Evolutionary conservation across 1,140 invertebrate genomes (phyloP).

Genomic region (Eupristina koningsbergeri): DNA sequence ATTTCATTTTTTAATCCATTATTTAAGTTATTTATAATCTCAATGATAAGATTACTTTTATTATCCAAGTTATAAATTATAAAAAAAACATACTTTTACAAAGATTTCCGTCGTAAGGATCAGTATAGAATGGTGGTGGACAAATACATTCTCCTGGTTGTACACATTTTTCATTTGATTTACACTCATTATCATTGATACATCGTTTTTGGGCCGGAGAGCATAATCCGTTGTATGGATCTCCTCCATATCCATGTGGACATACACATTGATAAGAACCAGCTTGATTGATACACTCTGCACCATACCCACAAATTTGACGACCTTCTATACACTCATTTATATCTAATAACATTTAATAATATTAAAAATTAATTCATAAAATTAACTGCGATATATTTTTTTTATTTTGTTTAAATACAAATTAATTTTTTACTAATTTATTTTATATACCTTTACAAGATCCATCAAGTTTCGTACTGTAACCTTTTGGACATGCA

Average conservation of each 20-base stretch:
- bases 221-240: conserved; percentile 78
- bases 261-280: conserved; percentile 88
- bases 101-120: conserved; percentile 83
- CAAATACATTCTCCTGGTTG: conserved; percentile 92
- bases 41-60: neutral
- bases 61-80: neutral
- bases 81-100: conserved; percentile 81
- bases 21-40: neutral
- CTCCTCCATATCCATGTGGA: conserved; percentile 82
- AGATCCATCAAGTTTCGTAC: conserved; percentile 81
- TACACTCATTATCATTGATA: conserved; percentile 86
- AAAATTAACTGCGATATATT: neutral
- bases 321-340: conserved; percentile 86
- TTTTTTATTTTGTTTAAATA: neutral
- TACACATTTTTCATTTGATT: conserved; percentile 89
- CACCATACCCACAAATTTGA: conserved; percentile 87
- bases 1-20: no score
- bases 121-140: conserved; percentile 89
- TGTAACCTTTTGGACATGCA: conserved; percentile 87
- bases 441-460: conserved; percentile 75
- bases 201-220: conserved; percentile 86
- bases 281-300: conserved; percentile 86
- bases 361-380: neutral
- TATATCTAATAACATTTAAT: conserved; percentile 74
- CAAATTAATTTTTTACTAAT: neutral